Percentiles rank a stretch among this genome's conserved stretches.
These are phyloP conservation scores for Stichodactyla helianthus DNA, from an alignment of 64 coral and sea anemone genomes.

Conservation along the genomic window DNA sequence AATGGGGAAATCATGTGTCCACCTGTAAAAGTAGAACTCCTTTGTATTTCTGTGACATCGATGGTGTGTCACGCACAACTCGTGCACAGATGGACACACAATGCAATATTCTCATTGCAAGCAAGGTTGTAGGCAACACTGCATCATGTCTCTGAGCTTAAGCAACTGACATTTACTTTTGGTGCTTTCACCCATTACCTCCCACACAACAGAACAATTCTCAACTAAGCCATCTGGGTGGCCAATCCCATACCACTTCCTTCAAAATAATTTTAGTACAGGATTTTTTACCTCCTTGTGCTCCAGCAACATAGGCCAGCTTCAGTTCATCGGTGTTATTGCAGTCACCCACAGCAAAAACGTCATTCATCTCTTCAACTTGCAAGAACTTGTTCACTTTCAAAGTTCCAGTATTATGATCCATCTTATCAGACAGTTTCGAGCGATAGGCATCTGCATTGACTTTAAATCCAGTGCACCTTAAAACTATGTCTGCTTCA, in stretches of 20 bases:
- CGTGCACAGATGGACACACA: too few relatives aligned
- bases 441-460: slow-evolving; percentile 77
- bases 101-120: too few relatives aligned
- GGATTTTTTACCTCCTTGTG: slow-evolving; percentile 49
- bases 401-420: slow-evolving; percentile 55
- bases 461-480: slow-evolving; percentile 76
- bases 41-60: too few relatives aligned
- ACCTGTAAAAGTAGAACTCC: too few relatives aligned
- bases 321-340: slow-evolving; percentile 76
- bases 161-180: too few relatives aligned
- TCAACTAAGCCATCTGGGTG: too few relatives aligned
- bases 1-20: too few relatives aligned
- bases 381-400: slow-evolving; percentile 71
- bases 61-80: too few relatives aligned
- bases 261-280: background rate
- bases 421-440: slow-evolving; percentile 91
- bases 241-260: background rate
- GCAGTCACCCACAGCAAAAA: slow-evolving; percentile 94
- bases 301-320: slow-evolving; percentile 46
- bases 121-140: too few relatives aligned
- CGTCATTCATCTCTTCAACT: slow-evolving; percentile 73
- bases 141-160: too few relatives aligned
- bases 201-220: too few relatives aligned
- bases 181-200: too few relatives aligned
- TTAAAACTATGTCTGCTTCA: slow-evolving; percentile 69